Conservation (phyloP, 2,113 vertebrate species). For the Scolopax mira region DNA sequence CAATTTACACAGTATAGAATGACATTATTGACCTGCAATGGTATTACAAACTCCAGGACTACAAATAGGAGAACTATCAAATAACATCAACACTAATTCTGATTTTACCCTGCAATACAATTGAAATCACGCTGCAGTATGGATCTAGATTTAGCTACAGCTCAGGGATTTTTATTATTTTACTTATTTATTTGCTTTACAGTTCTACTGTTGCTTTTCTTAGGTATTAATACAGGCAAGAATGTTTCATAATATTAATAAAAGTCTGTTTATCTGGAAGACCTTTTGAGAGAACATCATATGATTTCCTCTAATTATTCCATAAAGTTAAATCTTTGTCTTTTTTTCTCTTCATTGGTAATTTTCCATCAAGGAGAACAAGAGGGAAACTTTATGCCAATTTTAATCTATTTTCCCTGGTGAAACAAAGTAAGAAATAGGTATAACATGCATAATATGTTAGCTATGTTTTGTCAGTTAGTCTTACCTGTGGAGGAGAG, state of each 20-base stretch:
- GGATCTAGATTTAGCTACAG: background rate
- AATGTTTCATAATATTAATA: background rate
- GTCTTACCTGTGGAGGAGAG: background rate
- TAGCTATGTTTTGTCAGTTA: background rate
- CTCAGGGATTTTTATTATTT: background rate
- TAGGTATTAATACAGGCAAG: background rate
- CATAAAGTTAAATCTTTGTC: background rate
- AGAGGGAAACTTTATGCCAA: background rate
- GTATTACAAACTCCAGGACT: background rate
- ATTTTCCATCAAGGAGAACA: background rate
- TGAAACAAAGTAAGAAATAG: background rate
- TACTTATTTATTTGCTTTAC: background rate
- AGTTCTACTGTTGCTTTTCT: background rate
- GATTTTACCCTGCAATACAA: background rate
- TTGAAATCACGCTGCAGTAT: background rate
- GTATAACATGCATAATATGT: background rate
- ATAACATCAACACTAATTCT: background rate
- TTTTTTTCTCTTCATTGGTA: background rate
- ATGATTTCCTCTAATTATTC: background rate
- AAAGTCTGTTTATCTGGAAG: background rate
- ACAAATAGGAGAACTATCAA: background rate
- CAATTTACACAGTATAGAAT: background rate
- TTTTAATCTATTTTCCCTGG: background rate
- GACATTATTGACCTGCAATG: background rate
- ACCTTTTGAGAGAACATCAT: background rate